Evolutionary conservation across 2,113 vertebrate genomes (phyloP).

Genomic region (Coracopsis vasa): DNA sequence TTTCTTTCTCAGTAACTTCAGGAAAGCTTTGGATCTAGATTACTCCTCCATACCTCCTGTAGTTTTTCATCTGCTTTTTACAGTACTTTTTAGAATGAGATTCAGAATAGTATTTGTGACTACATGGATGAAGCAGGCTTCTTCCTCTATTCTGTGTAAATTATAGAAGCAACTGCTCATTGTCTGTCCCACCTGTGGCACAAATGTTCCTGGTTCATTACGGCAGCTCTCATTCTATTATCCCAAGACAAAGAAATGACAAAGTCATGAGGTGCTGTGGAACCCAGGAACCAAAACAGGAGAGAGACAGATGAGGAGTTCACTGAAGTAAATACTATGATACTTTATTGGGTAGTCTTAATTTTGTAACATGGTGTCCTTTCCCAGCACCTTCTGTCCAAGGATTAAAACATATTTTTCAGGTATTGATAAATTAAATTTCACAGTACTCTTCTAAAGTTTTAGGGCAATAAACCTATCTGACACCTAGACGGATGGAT

Average conservation of each 20-base stretch:
- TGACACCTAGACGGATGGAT: background rate
- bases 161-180: background rate
- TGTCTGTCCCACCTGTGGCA: background rate
- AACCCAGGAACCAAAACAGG: background rate
- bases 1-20: background rate
- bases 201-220: background rate
- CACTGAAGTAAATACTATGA: background rate
- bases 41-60: background rate
- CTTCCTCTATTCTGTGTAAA: background rate
- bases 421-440: conserved; percentile 4
- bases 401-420: background rate
- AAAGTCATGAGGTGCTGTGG: background rate
- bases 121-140: background rate
- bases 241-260: background rate
- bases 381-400: background rate
- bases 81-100: background rate
- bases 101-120: background rate
- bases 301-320: background rate
- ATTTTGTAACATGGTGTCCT: background rate
- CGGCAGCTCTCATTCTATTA: background rate
- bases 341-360: background rate
- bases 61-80: background rate
- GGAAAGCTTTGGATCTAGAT: background rate
- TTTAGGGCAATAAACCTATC: background rate
- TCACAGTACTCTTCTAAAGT: background rate